phyloP scores from a whole-genome alignment of 2,797 vertebrate genomes.

The Sternotherus odoratus region DNA sequence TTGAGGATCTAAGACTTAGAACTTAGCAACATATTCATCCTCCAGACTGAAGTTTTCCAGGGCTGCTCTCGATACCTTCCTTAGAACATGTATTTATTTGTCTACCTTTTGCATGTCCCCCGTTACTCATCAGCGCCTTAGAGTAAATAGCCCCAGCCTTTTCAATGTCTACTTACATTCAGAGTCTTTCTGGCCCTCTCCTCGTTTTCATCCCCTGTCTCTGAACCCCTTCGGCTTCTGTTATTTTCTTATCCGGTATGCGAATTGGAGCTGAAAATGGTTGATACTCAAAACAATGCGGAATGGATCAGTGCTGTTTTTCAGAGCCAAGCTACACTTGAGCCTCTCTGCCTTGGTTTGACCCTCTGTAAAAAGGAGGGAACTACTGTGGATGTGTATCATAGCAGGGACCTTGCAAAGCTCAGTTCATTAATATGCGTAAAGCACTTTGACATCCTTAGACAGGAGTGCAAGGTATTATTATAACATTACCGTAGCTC shows the following conservation, averaged over 20 bases:
- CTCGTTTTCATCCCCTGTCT: background rate
- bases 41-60: background rate
- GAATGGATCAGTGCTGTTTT: background rate
- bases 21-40: background rate
- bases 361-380: rapidly evolving
- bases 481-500: slow-evolving; percentile 71
- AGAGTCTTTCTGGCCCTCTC: background rate
- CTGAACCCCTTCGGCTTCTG: too few species aligned
- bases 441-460: slow-evolving; percentile 55
- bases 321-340: background rate
- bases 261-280: background rate
- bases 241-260: background rate
- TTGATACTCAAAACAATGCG: background rate
- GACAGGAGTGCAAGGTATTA: slow-evolving; percentile 58
- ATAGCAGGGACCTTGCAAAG: rapidly evolving
- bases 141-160: background rate
- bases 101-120: background rate
- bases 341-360: slow-evolving; percentile 43
- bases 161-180: background rate
- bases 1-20: background rate
- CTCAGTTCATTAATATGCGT: slow-evolving; percentile 44
- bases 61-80: background rate
- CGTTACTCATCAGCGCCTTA: background rate
- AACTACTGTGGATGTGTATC: background rate
- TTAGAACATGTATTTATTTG: background rate